These are phyloP conservation scores for Taenaris catops DNA, from an alignment of 2,888 invertebrate species.

Conservation along the genomic window DNA sequence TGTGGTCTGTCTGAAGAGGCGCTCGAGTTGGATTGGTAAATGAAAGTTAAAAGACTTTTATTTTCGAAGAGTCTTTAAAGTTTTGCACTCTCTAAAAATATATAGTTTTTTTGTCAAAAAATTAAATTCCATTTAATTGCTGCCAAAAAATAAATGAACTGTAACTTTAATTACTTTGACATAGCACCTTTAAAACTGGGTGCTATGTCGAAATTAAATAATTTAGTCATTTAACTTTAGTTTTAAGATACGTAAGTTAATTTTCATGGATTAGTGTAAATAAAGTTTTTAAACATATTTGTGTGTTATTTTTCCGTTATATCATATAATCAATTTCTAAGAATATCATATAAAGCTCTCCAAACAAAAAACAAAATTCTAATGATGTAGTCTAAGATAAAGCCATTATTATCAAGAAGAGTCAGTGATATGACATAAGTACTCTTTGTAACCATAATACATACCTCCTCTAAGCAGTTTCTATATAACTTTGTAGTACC, in stretches of 20 bases:
- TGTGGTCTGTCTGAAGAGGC: slow-evolving; percentile 65
- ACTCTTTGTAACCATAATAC: too few relatives aligned
- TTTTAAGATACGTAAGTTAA: slow-evolving; percentile 24
- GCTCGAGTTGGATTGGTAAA: slow-evolving; percentile 35
- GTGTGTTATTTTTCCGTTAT: background rate
- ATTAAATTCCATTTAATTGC: slow-evolving; percentile 34
- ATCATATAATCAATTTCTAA: too few relatives aligned
- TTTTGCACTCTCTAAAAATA: slow-evolving; percentile 12
- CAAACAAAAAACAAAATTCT: too few relatives aligned
- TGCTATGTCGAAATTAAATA: slow-evolving; percentile 58
- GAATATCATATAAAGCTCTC: too few relatives aligned
- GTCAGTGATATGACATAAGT: too few relatives aligned
- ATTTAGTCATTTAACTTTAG: slow-evolving; percentile 53
- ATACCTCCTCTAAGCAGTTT: too few relatives aligned
- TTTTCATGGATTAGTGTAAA: slow-evolving; percentile 28
- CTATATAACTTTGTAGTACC: too few relatives aligned
- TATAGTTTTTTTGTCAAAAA: slow-evolving; percentile 30
- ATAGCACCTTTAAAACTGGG: slow-evolving; percentile 49
- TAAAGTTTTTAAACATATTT: slow-evolving; percentile 24
- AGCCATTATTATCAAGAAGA: too few relatives aligned
- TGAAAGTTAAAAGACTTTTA: slow-evolving; percentile 5
- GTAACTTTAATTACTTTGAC: slow-evolving; percentile 50
- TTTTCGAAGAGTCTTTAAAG: slow-evolving; percentile 8
- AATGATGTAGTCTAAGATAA: too few relatives aligned
- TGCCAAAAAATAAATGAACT: slow-evolving; percentile 51